Base-by-base conservation (phyloP, 2,888 invertebrate genomes). In the Nemotelus nigrinus region DNA sequence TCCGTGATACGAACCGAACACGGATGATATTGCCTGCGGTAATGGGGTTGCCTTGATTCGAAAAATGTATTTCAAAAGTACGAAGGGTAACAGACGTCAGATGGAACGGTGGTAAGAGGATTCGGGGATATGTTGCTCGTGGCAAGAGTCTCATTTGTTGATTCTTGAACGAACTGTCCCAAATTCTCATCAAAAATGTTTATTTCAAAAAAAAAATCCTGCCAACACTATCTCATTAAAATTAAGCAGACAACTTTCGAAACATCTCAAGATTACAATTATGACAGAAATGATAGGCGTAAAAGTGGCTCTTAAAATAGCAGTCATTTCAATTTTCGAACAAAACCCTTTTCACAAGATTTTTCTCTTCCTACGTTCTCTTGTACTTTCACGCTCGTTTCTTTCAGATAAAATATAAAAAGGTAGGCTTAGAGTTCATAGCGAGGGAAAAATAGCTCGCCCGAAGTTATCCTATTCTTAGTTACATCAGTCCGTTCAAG, bases 241-340 rank as follows among this genome's bases (percentile, higher is more conserved):
- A 25, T 25, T 25, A 25, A 25, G 25, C 25, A 25, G 25, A 25
- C 25, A 25, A 25, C 25, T 25, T 25, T 25, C 25, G 25, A 25
- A 25, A 25, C 25, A 25, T 25, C 25, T 1, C 25, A 25, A 25
- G 25, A 25, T 25, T 25, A 25, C 25, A 60, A 60, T 60, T 60
- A 60, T 60, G 60, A 60, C 60, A 60, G 41, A 39, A 39, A 60
- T 60, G 60, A 60, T 60, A 43, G 60, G 25, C 39, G 25, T 39
- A 41, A 60, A 60, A 60, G 60, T 60, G 60, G 60, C 41, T 60
- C 7, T 60, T 43, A 60, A 60, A 60, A 60, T 60, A 60, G 60
- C 60, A 60, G 60, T 60, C 60, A 60, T 60, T 60, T 60, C 60
- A 41, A 39, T 60, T 60, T 43, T 2, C 7, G 3, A 57, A 60